Percentiles rank a stretch among this genome's conserved stretches.
Evolutionary conservation across 1,140 invertebrate genomes (phyloP).

Genomic region (Bursaphelenchus mucronatus): DNA sequence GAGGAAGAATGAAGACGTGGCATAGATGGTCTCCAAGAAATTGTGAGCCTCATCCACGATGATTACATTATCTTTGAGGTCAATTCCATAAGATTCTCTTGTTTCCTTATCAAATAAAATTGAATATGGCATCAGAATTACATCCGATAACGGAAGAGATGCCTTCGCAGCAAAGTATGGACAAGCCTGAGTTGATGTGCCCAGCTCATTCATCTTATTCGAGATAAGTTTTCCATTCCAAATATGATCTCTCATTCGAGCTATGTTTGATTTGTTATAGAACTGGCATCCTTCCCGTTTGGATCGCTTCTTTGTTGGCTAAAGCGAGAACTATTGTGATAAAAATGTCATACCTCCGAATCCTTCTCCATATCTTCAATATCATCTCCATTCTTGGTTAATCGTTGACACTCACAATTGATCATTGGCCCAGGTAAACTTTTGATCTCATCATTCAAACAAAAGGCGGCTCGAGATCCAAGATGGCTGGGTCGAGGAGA

Average conservation of each 20-base stretch:
- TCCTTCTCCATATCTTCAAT: conserved; percentile 19
- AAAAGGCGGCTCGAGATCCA: conserved; percentile 15
- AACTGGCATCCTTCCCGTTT: conserved; percentile 6
- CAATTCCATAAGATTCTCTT: conserved; percentile 12
- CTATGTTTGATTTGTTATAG: conserved; percentile 8
- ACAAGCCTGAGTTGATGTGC: neutral
- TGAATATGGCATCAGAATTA: conserved; percentile 15
- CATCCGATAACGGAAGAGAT: conserved; percentile 11
- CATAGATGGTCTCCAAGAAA: conserved; percentile 16
- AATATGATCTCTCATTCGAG: neutral
- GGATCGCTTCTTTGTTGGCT: conserved; percentile 13
- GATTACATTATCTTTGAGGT: conserved; percentile 2
- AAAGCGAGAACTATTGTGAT: neutral
- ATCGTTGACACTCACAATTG: conserved; percentile 17
- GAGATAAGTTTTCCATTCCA: conserved; percentile 3
- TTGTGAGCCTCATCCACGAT: conserved; percentile 23
- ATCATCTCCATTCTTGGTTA: conserved; percentile 7
- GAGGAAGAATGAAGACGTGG: conserved; percentile 4
- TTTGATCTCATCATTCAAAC: conserved; percentile 17
- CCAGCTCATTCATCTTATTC: too few species aligned
- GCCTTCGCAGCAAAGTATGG: conserved; percentile 17
- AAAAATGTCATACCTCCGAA: neutral
- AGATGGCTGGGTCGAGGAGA: conserved; percentile 6
- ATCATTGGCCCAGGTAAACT: conserved; percentile 4
- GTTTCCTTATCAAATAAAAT: neutral